phyloP scores from a whole-genome alignment of 2,888 invertebrate genomes.

The Hermodice carunculata region DNA sequence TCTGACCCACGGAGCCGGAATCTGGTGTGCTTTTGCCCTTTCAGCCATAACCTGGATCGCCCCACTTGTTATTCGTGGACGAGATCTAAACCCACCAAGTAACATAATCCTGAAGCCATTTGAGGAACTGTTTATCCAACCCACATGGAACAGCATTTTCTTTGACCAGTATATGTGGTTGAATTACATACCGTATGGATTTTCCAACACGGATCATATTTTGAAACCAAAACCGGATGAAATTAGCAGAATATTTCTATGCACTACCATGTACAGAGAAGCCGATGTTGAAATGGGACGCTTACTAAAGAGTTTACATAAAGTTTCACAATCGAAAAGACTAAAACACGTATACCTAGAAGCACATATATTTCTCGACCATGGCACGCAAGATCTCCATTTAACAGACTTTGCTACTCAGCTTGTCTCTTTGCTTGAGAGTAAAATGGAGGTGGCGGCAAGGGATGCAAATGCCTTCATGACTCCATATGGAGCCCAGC shows the following conservation, averaged over 20 bases:
- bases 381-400: slow-evolving; percentile 45
- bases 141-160: slow-evolving; percentile 43
- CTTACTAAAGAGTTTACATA: slow-evolving; percentile 46
- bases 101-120: slow-evolving; percentile 41
- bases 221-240: neutral
- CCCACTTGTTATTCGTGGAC: slow-evolving; percentile 33
- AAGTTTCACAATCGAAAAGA: slow-evolving; percentile 40
- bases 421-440: slow-evolving; percentile 46
- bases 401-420: slow-evolving; percentile 52
- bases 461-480: slow-evolving; percentile 39
- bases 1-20: slow-evolving; percentile 25
- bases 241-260: slow-evolving; percentile 47
- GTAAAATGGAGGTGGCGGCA: slow-evolving; percentile 36
- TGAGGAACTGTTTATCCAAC: slow-evolving; percentile 39
- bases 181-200: slow-evolving; percentile 40
- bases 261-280: slow-evolving; percentile 60
- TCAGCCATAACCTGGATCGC: slow-evolving; percentile 40
- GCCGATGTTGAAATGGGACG: slow-evolving; percentile 57
- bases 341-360: slow-evolving; percentile 47
- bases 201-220: slow-evolving; percentile 11
- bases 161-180: slow-evolving; percentile 44
- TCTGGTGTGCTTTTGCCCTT: slow-evolving; percentile 42
- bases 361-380: slow-evolving; percentile 56
- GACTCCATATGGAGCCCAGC: slow-evolving; percentile 55
- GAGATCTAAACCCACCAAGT: slow-evolving; percentile 24